Base-by-base conservation (phyloP, 2,113 vertebrate genomes). In the Suricata suricatta region DNA sequence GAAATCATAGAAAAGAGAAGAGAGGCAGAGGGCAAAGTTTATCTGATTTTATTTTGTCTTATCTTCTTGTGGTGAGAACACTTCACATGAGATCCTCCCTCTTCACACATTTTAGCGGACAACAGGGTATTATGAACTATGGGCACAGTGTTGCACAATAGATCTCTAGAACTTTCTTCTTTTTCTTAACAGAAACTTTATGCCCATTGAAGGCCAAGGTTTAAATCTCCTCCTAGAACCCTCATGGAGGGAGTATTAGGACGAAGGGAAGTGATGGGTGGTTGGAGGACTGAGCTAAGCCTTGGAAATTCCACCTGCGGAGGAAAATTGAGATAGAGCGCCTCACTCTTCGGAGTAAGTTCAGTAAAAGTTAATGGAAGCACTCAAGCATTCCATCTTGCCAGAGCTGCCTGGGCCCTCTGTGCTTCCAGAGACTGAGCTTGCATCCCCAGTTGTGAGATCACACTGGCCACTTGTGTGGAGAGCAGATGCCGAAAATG, bases 401-500 rank as follows among this genome's bases (percentile, higher is more conserved):
- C 29, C 86, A 50, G 71, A 81, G 19, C 16, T 77, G 38, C 54
- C 72, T 10, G 17, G 31, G 80, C 35, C 79, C 54, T 5, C 44
- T n/a, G 64, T 52, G n/a, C 88, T 93, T 82, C 31, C 92, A n/a
- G 79, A 79, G 33, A n/a, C 31, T 41, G 19, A 16, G 4, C 27
- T 57, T 57, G 52, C 14, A 17, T 47, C 64, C 93, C 50, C 38
- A 25, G 25, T 66, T 72, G n/a, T 77, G 90, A 92, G 80, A 95
- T 80, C 83, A 81, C 13, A 1, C 8, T 85, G 88, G 64, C 50
- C 71, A 8, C 90, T 96, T 90, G 84, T 93, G 76, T 76, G 41
- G n/a, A 54, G 21, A 95, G 92, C 94, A 97, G 90, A 95, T 92
- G 83, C 63, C n/a, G 76, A 95, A 82, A 93, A 64, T 10, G 6